Percentiles rank a stretch among this genome's conserved stretches.
These are phyloP conservation scores for Cydia pomonella DNA, from an alignment of 1,140 invertebrate species.

Conservation along the genomic window DNA sequence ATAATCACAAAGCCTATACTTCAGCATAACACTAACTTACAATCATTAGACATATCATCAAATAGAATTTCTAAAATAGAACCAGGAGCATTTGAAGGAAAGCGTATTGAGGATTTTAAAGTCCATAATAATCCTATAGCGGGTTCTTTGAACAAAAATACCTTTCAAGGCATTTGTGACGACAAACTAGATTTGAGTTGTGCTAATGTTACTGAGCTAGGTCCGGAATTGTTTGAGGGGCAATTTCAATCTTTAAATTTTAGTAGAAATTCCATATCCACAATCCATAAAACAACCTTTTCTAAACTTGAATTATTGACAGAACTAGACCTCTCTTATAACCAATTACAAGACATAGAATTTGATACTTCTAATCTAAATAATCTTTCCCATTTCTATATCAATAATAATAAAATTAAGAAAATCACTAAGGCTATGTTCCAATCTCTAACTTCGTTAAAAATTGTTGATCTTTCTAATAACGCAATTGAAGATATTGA, in stretches of 20 bases:
- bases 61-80: constrained; percentile 18
- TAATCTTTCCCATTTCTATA: background rate
- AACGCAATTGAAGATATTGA: constrained; percentile 18
- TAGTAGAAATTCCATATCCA: constrained; percentile 20
- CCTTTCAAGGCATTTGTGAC: constrained; percentile 23
- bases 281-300: constrained; percentile 12
- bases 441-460: background rate
- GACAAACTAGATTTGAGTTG: constrained; percentile 4
- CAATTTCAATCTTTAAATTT: constrained; percentile 10
- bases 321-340: constrained; percentile 4
- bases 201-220: constrained; percentile 21
- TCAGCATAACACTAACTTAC: background rate
- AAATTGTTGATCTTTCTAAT: constrained; percentile 18
- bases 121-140: background rate
- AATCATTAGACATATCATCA: background rate
- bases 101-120: constrained; percentile 10
- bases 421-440: background rate
- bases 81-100: constrained; percentile 19
- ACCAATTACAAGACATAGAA: constrained; percentile 20
- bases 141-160: background rate
- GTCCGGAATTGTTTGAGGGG: background rate
- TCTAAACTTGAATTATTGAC: background rate
- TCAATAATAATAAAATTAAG: constrained; percentile 2
- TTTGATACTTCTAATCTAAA: constrained; percentile 12
- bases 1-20: background rate